Evolutionary conservation across 2,797 vertebrate genomes (phyloP), one percentile per base, ranked within the genome.

Genomic region (Lacerta viridis): DNA sequence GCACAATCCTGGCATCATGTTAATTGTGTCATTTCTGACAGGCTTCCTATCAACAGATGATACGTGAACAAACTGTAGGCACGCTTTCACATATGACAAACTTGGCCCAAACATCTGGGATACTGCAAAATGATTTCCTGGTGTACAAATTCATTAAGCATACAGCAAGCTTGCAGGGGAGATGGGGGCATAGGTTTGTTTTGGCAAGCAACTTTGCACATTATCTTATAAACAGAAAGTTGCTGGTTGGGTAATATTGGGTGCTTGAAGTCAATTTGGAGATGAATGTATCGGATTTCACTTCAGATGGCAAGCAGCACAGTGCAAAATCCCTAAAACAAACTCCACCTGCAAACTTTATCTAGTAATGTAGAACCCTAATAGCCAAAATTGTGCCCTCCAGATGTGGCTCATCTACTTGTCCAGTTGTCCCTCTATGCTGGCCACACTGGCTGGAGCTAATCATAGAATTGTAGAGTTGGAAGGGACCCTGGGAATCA

Each of bases 1-100:
- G 18, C 36, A 92, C 8, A 41, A 80, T 13, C 10, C 50, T 25
- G 25, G n/a, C 39, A 50, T 25, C 11, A 59, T 43, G 15, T 86
- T 74, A 46, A 66, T 88, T 82, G 43, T 61, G 13, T 64, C 15
- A 68, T 75, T 79, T 71, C 61, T 72, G 39, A 39, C 64, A 80
- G 68, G 55, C 27, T 43, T 66, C 15, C 69, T 68, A 25, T n/a
- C 82, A 82, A 46, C 2, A 8, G 79, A 61, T 29, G 68, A 46
- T 39, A 71, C 36, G 20, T 85, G 39, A 55, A 50, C 6, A 61
- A 7, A 50, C 15, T n/a, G 50, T 55, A 66, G 61, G 36, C 5
- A 43, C 29, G 59, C 6, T 13, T 29, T 55, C 55, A 2, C 7
- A n/a, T 33, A 36, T 17, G 27, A 8, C 29, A 82, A 88, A 69